These are phyloP conservation scores for Halcyon chelicuti DNA, from an alignment of 2,797 vertebrate genomes.

Conservation along the genomic window DNA sequence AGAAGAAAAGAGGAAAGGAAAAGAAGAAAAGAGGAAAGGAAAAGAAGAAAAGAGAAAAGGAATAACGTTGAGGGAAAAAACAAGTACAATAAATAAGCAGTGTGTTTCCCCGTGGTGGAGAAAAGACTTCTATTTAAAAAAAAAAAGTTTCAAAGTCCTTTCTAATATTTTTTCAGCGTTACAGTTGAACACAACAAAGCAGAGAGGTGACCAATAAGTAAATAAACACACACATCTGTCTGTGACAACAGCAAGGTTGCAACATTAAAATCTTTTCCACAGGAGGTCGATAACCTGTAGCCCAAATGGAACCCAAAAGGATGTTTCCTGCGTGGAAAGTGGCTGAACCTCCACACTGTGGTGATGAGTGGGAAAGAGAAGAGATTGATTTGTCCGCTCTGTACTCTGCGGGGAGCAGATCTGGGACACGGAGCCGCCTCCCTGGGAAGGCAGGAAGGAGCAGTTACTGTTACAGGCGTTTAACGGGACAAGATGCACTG, in stretches of 20 bases:
- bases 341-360: conserved; percentile 5
- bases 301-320: conserved; percentile 30
- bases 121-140: conserved; percentile 46
- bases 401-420: conserved; percentile 10
- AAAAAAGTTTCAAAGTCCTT: conserved; percentile 57
- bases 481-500: conserved; percentile 24
- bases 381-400: conserved; percentile 29
- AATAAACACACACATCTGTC: background rate
- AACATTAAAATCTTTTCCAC: conserved; percentile 40
- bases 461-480: conserved; percentile 23
- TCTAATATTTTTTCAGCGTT: conserved; percentile 34
- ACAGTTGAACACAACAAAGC: conserved; percentile 53
- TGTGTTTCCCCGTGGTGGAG: conserved; percentile 55
- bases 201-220: conserved; percentile 18
- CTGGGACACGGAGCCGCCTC: background rate
- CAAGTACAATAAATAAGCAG: conserved; percentile 31
- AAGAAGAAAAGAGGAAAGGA: background rate
- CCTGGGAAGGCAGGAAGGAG: conserved; percentile 19
- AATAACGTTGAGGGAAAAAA: background rate
- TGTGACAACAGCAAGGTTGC: background rate
- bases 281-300: conserved; percentile 8
- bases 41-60: background rate
- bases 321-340: conserved; percentile 14
- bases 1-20: background rate
- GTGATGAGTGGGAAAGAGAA: background rate